Base-by-base conservation (phyloP, 2,888 invertebrate genomes). In the Drosophila kanekoi region DNA sequence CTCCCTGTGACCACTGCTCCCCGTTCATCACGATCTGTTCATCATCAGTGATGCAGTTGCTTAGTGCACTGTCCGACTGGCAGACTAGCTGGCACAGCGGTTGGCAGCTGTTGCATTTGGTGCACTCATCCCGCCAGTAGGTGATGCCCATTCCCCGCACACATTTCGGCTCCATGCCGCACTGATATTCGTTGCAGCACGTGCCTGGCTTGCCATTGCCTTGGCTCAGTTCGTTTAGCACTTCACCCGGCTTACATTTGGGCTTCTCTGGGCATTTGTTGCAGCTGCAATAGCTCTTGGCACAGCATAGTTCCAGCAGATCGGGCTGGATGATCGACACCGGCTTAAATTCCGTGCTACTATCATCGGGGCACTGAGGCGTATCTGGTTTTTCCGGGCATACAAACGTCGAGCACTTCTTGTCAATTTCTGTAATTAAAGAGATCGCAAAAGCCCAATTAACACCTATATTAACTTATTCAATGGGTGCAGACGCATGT, bases 141-240 rank as follows among this genome's bases (percentile, higher is more conserved):
- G 18, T 53, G 11, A 40, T 16, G 62, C 60, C 37, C 35, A 18
- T 3, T 32, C 72, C 89, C 81, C 81, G 20, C 1, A 91, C 90
- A 32, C 89, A 89, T 3, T 56, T n/a, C 2, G 79, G 74, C 47
- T 81, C 69, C 3, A 58, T 43, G 72, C 93, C 93, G 63, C 93
- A 92, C 32, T 91, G 83, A 78, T 92, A 93, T 9, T 91, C 91
- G 1, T 93, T 92, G 66, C 93, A 93, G 76, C 94, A 94, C 76
- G 92, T 93, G 20, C 91, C 92, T 0, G 92, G 92, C 14, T 63
- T 33, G 2, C 71, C 83, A 23, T 62, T 73, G 20, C 90, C 91
- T 8, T 53, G 28, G 2, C 70, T 65, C 11, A 85, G 35, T 49
- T 89, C 71, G 32, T 90, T 62, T 3, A 89, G 79, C 11, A 91